Percentiles rank a stretch among this genome's conserved stretches.
Evolutionary conservation across 2,888 invertebrate species (phyloP).

Genomic region (Seira musarum): DNA sequence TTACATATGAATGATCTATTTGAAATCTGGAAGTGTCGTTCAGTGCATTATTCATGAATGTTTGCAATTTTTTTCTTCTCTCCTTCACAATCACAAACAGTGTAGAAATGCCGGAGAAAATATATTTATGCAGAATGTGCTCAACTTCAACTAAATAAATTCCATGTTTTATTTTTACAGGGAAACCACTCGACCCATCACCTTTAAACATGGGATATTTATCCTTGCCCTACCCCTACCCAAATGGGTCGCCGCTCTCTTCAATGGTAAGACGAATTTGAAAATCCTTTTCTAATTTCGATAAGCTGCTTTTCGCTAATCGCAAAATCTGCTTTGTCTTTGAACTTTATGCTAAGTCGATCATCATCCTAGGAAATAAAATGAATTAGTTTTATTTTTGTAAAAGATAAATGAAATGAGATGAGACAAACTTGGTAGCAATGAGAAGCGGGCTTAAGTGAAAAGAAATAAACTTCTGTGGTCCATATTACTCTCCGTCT

Average conservation of each 20-base stretch:
- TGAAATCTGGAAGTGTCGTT: constrained; percentile 60
- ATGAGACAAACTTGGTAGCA: no score
- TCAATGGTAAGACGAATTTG: constrained; percentile 66
- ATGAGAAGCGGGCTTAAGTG: not conserved
- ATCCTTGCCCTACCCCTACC: constrained; percentile 68
- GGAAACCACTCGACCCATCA: constrained; percentile 69
- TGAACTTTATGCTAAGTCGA: not conserved
- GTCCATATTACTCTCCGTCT: not conserved
- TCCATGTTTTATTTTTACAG: no score
- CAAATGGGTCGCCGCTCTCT: constrained; percentile 69
- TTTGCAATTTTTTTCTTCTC: constrained; percentile 49
- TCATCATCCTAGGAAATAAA: not conserved
- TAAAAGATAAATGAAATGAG: not conserved
- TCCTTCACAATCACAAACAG: no score
- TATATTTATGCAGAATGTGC: no score
- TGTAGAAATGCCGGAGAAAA: no score
- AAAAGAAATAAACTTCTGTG: not conserved
- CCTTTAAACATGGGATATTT: constrained; percentile 69
- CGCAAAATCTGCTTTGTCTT: not conserved
- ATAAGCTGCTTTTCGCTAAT: not conserved
- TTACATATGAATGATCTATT: constrained; percentile 60
- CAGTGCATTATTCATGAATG: constrained; percentile 61
- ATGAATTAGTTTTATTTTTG: constrained; percentile 1
- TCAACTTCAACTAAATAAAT: no score
- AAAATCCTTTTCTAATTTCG: not conserved